A percentile compares a stretch with the other conserved stretches of the same genome.
Evolutionary conservation across 2,888 invertebrate species (phyloP).

Genomic region (Diogma glabrata): DNA sequence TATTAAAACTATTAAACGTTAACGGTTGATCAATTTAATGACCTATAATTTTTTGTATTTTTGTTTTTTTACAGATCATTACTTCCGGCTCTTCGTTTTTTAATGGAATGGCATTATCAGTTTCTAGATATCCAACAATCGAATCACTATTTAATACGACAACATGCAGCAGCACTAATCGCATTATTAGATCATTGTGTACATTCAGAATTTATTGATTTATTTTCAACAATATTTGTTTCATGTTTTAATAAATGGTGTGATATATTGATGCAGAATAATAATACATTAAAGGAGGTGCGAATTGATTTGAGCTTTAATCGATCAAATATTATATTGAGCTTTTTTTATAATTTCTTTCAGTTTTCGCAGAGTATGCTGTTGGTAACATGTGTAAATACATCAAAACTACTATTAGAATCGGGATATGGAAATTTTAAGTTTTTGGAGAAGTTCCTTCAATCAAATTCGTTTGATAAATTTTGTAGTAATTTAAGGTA

Average conservation of each 20-base stretch:
- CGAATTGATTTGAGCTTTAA: conserved; percentile 6
- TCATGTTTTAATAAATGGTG: conserved; percentile 35
- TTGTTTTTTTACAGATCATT: conserved; percentile 26
- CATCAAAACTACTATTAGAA: background rate
- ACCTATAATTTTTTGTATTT: background rate
- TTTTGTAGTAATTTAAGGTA: conserved; percentile 26
- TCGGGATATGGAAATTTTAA: background rate
- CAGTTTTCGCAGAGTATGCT: conserved; percentile 34
- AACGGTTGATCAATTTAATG: no score
- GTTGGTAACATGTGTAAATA: conserved; percentile 27
- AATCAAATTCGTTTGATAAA: conserved; percentile 24
- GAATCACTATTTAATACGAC: conserved; percentile 31
- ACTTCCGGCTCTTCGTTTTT: conserved; percentile 31
- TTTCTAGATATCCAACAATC: conserved; percentile 31
- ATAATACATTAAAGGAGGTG: conserved; percentile 28
- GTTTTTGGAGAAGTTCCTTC: conserved; percentile 7
- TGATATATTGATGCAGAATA: conserved; percentile 24
- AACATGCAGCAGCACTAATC: conserved; percentile 34
- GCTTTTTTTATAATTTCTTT: conserved; percentile 13
- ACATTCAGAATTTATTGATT: conserved; percentile 15
- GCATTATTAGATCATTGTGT: conserved; percentile 26
- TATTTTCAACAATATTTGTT: conserved; percentile 25
- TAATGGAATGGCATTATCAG: conserved; percentile 35
- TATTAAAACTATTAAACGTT: no score
- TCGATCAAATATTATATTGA: conserved; percentile 1